Conservation (phyloP, 2,888 invertebrate genomes). For the Anticlea derivata region DNA sequence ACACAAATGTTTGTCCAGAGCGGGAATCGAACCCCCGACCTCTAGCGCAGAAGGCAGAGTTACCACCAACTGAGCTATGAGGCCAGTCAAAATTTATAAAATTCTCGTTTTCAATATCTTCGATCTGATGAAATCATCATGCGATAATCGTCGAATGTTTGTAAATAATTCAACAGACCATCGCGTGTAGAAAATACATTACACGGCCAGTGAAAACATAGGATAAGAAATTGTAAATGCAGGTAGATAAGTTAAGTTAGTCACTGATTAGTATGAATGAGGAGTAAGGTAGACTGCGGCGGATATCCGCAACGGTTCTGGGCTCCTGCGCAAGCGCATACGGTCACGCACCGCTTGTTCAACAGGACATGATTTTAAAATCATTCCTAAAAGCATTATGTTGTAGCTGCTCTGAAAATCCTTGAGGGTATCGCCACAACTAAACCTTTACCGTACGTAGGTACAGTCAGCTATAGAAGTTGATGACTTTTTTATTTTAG, state of each 20-base stretch:
- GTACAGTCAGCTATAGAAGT: too few relatives aligned
- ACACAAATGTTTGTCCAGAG: too few relatives aligned
- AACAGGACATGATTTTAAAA: constrained; percentile 40
- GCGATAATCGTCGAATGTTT: constrained; percentile 4
- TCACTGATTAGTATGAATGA: constrained; percentile 58
- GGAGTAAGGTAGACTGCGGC: constrained; percentile 53
- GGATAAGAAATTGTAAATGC: constrained; percentile 39
- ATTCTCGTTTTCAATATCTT: background rate
- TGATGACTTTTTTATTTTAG: too few relatives aligned
- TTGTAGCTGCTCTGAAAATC: too few relatives aligned
- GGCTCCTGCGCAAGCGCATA: constrained; percentile 40
- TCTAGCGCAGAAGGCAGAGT: too few relatives aligned
- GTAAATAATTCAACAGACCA: constrained; percentile 15
- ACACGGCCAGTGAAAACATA: constrained; percentile 43
- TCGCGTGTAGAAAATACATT: constrained; percentile 44
- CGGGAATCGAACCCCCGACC: too few relatives aligned
- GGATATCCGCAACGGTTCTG: constrained; percentile 70
- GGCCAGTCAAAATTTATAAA: too few relatives aligned
- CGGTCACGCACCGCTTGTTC: constrained; percentile 42
- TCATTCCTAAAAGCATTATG: constrained; percentile 5
- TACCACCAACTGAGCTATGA: too few relatives aligned
- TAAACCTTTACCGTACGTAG: too few relatives aligned
- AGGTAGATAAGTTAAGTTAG: constrained; percentile 33
- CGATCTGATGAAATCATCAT: background rate
- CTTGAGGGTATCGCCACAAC: too few relatives aligned